Percentiles rank a stretch among this genome's conserved stretches.
Evolutionary conservation across 2,888 invertebrate genomes (phyloP).

Genomic region (Dolichopus griseipennis): DNA sequence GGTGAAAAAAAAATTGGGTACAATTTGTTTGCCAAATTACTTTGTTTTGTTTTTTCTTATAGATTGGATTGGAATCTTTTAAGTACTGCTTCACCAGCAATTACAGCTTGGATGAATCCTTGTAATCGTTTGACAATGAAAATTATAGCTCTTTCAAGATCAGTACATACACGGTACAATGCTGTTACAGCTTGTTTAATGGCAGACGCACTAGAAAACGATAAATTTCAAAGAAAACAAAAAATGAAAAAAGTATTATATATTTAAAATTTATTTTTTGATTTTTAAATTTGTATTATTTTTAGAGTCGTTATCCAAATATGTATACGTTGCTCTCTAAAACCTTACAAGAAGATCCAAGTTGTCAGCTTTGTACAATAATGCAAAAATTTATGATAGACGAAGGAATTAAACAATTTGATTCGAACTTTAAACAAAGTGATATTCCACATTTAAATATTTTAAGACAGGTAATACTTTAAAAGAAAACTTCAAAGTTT

Average conservation of each 20-base stretch:
- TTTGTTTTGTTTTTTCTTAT: slow-evolving; percentile 11
- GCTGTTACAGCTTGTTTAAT: slow-evolving; percentile 89
- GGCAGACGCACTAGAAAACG: slow-evolving; percentile 87
- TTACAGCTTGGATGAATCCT: slow-evolving; percentile 97
- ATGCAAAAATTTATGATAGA: slow-evolving; percentile 75
- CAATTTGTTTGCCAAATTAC: too few relatives aligned
- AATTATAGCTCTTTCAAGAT: slow-evolving; percentile 69
- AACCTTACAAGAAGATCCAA: slow-evolving; percentile 90
- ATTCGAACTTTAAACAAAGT: slow-evolving; percentile 71
- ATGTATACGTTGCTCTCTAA: slow-evolving; percentile 79
- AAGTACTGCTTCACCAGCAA: slow-evolving; percentile 92
- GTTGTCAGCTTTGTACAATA: slow-evolving; percentile 85
- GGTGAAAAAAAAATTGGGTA: slow-evolving; percentile 46
- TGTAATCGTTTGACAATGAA: slow-evolving; percentile 81
- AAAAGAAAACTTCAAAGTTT: not conserved
- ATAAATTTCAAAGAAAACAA: slow-evolving; percentile 52
- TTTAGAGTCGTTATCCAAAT: slow-evolving; percentile 74
- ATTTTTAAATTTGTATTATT: slow-evolving; percentile 9
- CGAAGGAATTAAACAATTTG: slow-evolving; percentile 67
- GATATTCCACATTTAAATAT: slow-evolving; percentile 83
- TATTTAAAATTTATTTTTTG: not conserved
- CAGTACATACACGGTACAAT: slow-evolving; percentile 68
- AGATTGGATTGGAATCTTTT: slow-evolving; percentile 91
- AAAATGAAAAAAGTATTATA: slow-evolving; percentile 38
- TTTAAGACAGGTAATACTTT: slow-evolving; percentile 61